Percentiles rank a stretch among this genome's conserved stretches.
These are phyloP conservation scores for Dasyprocta punctata DNA, from an alignment of 2,113 vertebrate genomes.

Conservation along the genomic window DNA sequence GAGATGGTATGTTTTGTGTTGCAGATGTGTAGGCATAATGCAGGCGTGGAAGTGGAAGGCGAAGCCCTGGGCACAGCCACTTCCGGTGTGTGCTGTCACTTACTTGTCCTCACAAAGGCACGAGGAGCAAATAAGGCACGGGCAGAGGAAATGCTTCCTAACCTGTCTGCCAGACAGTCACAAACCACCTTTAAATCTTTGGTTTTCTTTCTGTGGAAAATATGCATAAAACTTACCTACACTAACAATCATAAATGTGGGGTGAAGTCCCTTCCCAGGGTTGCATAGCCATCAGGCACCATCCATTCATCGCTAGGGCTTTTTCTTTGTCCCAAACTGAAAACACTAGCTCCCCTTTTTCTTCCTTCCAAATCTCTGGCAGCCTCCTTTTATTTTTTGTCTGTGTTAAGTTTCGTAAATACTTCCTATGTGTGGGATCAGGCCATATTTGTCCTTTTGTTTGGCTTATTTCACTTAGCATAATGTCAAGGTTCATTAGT, in stretches of 20 bases:
- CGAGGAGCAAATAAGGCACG: rapidly evolving
- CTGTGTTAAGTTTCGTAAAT: not conserved
- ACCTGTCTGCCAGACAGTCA: not conserved
- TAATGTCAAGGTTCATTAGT: not conserved
- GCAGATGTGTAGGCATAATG: rapidly evolving
- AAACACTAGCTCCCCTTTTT: not conserved
- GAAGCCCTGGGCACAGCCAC: not conserved
- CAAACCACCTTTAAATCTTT: rapidly evolving
- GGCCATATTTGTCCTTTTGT: not conserved
- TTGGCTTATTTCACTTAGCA: not conserved
- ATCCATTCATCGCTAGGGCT: not conserved
- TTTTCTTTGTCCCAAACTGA: not conserved
- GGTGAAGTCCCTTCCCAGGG: not conserved
- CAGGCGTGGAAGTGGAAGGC: not conserved
- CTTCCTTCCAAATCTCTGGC: not conserved
- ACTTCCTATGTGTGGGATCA: rapidly evolving
- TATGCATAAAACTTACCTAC: too few relatives aligned
- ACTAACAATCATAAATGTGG: not conserved
- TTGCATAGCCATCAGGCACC: too few relatives aligned
- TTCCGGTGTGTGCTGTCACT: not conserved
- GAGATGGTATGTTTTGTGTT: not conserved
- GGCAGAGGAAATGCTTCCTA: not conserved
- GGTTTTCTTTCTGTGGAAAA: not conserved
- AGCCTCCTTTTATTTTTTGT: rapidly evolving
- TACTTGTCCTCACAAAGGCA: rapidly evolving